These are phyloP conservation scores for Lagodon rhomboides DNA, from an alignment of 2,797 vertebrate species.

Conservation along the genomic window DNA sequence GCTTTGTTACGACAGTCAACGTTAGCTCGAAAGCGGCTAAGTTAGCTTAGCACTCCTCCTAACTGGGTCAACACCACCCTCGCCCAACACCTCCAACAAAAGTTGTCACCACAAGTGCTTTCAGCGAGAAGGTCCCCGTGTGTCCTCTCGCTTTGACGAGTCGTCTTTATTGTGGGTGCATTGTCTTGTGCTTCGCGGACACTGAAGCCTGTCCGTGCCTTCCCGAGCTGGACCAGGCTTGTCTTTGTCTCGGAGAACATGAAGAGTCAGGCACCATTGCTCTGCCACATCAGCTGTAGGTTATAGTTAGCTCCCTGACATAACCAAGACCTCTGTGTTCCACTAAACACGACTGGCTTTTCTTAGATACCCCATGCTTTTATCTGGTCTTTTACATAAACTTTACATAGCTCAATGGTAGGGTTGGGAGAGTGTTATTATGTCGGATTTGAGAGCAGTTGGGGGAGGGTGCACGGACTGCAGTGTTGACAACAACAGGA, in stretches of 20 bases:
- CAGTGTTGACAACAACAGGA: constrained; percentile 84
- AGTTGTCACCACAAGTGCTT: constrained; percentile 50
- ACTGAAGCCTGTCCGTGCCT: neutral
- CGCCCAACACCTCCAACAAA: constrained; percentile 39
- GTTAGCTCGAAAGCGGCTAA: constrained; percentile 38
- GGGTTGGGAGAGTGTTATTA: constrained; percentile 42
- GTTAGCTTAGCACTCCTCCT: constrained; percentile 64
- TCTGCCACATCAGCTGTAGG: constrained; percentile 79
- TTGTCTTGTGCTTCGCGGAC: neutral
- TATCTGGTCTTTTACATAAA: constrained; percentile 8
- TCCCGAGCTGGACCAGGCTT: constrained; percentile 27
- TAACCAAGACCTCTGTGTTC: neutral
- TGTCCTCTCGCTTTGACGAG: neutral
- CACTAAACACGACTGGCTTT: neutral
- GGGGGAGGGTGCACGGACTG: constrained; percentile 72
- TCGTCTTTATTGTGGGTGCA: neutral
- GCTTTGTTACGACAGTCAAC: neutral
- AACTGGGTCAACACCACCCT: constrained; percentile 75
- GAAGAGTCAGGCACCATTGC: constrained; percentile 69
- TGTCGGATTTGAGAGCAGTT: constrained; percentile 58
- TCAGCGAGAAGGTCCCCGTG: neutral
- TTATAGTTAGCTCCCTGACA: constrained; percentile 38
- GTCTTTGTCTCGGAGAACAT: constrained; percentile 70
- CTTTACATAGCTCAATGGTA: neutral
- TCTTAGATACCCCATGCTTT: neutral